A percentile compares a stretch with the other conserved stretches of the same genome.
Evolutionary conservation across 2,797 vertebrate genomes (phyloP).

Genomic region (Meriones psammophilus): DNA sequence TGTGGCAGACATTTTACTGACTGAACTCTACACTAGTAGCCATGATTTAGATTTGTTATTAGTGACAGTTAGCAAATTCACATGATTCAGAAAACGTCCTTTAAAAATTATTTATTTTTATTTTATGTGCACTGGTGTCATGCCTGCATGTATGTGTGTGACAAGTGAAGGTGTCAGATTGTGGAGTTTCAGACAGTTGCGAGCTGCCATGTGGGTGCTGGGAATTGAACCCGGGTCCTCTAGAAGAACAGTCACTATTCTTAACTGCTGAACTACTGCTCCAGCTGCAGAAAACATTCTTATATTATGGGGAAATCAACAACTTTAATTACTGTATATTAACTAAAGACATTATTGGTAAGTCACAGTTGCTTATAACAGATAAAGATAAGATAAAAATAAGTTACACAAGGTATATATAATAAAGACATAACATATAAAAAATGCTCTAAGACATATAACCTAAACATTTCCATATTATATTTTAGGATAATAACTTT

Average conservation of each 20-base stretch:
- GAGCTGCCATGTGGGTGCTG: no score
- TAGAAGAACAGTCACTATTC: no score
- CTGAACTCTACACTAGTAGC: not conserved
- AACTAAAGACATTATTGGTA: conserved; percentile 47
- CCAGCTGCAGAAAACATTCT: not conserved
- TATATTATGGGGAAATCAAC: conserved; percentile 13
- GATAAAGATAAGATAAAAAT: not conserved
- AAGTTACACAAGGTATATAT: not conserved
- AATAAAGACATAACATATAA: not conserved
- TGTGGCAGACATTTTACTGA: not conserved
- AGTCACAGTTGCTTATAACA: conserved; percentile 48
- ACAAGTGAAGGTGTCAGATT: no score
- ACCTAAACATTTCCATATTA: conserved; percentile 41
- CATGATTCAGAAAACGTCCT: conserved; percentile 21
- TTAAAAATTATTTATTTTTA: no score
- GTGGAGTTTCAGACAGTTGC: no score
- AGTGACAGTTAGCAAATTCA: not conserved
- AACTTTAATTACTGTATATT: conserved; percentile 31
- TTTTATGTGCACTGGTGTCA: no score
- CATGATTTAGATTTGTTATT: not conserved
- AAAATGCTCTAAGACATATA: conserved; percentile 33
- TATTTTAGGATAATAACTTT: not conserved
- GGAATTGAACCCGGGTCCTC: no score
- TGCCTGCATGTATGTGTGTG: no score
- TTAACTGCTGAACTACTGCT: no score